Evolutionary conservation across 2,113 vertebrate genomes (phyloP).

Genomic region (Chloropsis hardwickii): DNA sequence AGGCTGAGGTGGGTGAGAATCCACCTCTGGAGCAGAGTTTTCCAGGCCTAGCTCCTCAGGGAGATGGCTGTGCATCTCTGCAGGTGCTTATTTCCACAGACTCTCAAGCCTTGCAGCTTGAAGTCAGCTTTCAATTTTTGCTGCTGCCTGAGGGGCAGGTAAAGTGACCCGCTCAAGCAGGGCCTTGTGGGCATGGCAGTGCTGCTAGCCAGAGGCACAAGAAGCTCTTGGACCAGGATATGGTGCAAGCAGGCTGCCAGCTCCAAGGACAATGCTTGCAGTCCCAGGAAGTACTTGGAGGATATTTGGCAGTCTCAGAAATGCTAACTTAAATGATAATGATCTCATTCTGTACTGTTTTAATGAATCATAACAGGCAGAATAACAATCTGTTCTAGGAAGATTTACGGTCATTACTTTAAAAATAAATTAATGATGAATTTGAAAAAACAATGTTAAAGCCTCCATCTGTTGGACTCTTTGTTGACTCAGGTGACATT

Average conservation of each 20-base stretch:
- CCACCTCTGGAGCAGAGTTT: neutral
- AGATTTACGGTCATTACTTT: neutral
- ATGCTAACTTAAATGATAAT: neutral
- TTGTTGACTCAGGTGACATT: slow-evolving; percentile 13
- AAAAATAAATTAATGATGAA: slow-evolving; percentile 4
- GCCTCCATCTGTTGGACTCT: neutral
- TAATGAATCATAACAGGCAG: slow-evolving; percentile 11
- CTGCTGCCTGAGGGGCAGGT: neutral
- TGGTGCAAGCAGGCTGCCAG: neutral
- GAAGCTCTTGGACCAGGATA: neutral
- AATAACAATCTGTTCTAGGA: neutral
- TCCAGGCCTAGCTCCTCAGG: neutral
- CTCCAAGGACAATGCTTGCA: neutral
- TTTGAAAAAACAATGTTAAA: neutral
- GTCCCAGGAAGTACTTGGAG: neutral
- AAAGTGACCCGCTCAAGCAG: rapidly evolving
- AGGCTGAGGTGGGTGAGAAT: neutral
- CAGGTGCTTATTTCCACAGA: neutral
- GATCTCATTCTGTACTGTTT: neutral
- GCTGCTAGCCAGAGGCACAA: neutral
- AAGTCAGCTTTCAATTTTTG: neutral
- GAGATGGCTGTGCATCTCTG: rapidly evolving
- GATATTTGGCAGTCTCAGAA: neutral
- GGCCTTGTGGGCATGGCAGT: rapidly evolving
- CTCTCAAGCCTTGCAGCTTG: neutral